Percentiles rank a stretch among this genome's conserved stretches.
These are phyloP conservation scores for Lynx canadensis DNA, from an alignment of 2,113 vertebrate genomes.

Conservation along the genomic window DNA sequence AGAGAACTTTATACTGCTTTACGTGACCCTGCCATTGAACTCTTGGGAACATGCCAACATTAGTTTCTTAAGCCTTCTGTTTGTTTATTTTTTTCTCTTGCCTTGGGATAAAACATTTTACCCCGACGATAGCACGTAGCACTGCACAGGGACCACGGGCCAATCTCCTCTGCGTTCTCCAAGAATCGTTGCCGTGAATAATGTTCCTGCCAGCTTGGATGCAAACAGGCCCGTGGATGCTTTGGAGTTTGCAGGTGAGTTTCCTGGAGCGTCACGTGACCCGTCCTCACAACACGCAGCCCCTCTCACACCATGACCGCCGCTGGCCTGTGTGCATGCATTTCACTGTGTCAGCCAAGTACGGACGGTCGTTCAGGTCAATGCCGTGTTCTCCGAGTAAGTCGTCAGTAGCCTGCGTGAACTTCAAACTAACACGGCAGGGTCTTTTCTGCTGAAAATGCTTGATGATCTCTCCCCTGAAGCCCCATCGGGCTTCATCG, in stretches of 20 bases:
- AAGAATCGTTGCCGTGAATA: conserved; percentile 92
- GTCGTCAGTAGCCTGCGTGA: conserved; percentile 86
- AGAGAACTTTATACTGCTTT: not conserved
- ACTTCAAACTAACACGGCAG: conserved; percentile 87
- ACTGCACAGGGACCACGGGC: conserved; percentile 82
- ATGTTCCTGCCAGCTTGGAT: conserved; percentile 93
- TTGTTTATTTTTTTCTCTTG: not conserved
- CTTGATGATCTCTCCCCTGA: conserved; percentile 89
- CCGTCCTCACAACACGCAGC: conserved; percentile 89
- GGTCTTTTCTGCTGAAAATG: conserved; percentile 88
- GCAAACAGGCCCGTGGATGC: conserved; percentile 92
- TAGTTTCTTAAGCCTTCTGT: not conserved
- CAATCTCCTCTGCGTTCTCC: conserved; percentile 91
- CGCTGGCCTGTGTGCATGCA: conserved; percentile 90
- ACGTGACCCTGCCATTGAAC: too few species aligned
- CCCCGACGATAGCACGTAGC: not conserved
- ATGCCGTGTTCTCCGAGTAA: conserved; percentile 89
- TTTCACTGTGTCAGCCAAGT: conserved; percentile 88
- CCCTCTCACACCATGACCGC: conserved; percentile 94
- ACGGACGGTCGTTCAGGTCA: conserved; percentile 88
- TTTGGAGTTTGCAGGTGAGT: conserved; percentile 92
- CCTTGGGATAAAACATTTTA: conserved; percentile 1
- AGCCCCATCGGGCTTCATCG: conserved; percentile 87
- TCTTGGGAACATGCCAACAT: not conserved
- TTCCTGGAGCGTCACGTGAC: conserved; percentile 91